These are phyloP conservation scores for Manis pentadactyla DNA, from an alignment of 2,797 vertebrate species.

Conservation along the genomic window DNA sequence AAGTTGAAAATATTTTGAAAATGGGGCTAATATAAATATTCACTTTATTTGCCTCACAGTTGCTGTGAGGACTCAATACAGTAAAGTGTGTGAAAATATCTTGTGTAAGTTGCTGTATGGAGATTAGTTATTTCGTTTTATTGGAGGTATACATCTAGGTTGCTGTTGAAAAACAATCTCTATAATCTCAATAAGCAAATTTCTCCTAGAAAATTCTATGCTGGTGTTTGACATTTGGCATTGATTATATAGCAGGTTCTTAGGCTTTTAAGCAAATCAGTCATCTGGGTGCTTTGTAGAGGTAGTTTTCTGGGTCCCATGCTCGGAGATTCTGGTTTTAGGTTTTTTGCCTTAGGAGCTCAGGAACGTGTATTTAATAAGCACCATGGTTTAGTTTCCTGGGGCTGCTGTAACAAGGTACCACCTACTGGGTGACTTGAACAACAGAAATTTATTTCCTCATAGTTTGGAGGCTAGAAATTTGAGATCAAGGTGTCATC, in stretches of 20 bases:
- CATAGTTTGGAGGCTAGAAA: not conserved
- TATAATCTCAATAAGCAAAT: conserved; percentile 5
- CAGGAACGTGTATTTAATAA: not conserved
- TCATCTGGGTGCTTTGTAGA: not conserved
- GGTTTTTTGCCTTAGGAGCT: not conserved
- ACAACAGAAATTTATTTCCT: not conserved
- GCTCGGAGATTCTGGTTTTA: not conserved
- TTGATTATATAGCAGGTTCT: not conserved
- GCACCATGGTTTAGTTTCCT: not conserved
- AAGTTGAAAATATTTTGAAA: conserved; percentile 10
- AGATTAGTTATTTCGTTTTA: not conserved
- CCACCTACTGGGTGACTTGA: not conserved
- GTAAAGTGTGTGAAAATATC: not conserved
- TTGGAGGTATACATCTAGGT: not conserved
- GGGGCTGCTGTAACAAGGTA: not conserved
- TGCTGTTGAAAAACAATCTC: conserved; percentile 30
- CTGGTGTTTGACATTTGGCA: not conserved
- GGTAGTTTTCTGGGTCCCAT: not conserved
- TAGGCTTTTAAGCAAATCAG: not conserved
- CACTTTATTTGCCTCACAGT: not conserved
- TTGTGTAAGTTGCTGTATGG: not conserved
- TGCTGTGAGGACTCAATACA: not conserved
- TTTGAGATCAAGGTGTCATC: not conserved
- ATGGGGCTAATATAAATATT: not conserved
- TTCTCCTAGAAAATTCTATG: not conserved